Conservation (phyloP, 1,140 invertebrate species). For the Drosophila novamexicana region DNA sequence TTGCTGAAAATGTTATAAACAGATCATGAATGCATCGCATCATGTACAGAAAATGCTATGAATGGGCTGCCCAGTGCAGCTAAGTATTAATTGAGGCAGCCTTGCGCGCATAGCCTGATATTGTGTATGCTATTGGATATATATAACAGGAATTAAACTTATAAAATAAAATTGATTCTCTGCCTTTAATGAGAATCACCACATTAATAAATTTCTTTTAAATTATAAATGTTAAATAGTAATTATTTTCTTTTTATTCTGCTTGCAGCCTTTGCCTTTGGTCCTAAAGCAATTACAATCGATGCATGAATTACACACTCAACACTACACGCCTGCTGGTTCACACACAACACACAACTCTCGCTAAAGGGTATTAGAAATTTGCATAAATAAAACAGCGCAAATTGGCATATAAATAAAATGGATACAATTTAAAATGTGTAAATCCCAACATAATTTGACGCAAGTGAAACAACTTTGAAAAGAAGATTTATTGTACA, state of each 20-base stretch:
- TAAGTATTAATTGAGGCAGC: too few species aligned
- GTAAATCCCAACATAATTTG: slow-evolving; percentile 25
- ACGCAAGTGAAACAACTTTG: background rate
- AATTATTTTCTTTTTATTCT: background rate
- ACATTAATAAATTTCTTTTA: too few species aligned
- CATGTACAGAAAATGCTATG: too few species aligned
- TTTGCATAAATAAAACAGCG: slow-evolving; percentile 64
- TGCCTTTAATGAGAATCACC: too few species aligned
- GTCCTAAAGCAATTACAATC: slow-evolving; percentile 18
- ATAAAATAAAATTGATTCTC: too few species aligned
- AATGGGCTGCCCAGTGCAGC: too few species aligned
- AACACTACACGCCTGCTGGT: slow-evolving; percentile 9
- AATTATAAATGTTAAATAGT: too few species aligned
- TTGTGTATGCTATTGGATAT: too few species aligned
- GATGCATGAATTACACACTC: slow-evolving; percentile 20
- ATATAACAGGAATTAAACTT: too few species aligned
- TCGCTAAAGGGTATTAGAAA: background rate
- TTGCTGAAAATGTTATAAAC: too few species aligned
- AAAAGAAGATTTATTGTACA: slow-evolving; percentile 18
- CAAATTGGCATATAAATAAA: slow-evolving; percentile 34
- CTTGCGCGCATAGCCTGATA: too few species aligned
- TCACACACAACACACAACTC: background rate
- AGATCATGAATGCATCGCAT: too few species aligned
- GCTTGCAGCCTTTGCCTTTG: background rate
- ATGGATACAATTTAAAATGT: slow-evolving; percentile 41